phyloP scores from a whole-genome alignment of 2,113 vertebrate species.

The Apistogramma diplotaenia region DNA sequence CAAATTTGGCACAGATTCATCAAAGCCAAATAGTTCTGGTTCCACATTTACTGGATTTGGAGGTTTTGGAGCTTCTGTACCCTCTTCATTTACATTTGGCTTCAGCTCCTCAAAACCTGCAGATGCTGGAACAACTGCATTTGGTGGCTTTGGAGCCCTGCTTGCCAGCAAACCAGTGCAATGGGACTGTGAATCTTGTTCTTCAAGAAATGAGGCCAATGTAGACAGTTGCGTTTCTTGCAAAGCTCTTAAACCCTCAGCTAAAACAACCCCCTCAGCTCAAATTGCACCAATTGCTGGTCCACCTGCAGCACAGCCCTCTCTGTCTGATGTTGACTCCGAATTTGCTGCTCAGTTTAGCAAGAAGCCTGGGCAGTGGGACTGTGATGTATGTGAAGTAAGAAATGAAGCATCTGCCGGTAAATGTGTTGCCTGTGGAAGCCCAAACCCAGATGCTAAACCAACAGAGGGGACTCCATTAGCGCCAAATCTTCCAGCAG shows the following conservation, averaged over 20 bases:
- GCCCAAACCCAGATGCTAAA: conserved; percentile 43
- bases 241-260: conserved; percentile 45
- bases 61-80: conserved; percentile 60
- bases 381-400: conserved; percentile 78
- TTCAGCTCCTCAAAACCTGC: conserved; percentile 36
- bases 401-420: conserved; percentile 73
- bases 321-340: neutral
- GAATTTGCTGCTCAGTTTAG: conserved; percentile 75
- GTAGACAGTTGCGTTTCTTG: conserved; percentile 79
- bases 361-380: conserved; percentile 81
- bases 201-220: conserved; percentile 72
- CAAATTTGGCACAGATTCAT: conserved; percentile 76
- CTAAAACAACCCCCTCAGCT: conserved; percentile 3
- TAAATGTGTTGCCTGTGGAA: conserved; percentile 78
- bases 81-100: conserved; percentile 78
- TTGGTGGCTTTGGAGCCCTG: conserved; percentile 73
- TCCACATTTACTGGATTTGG: conserved; percentile 67
- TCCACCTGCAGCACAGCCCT: neutral
- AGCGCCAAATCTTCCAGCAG: neutral
- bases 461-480: neutral
- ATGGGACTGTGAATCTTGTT: conserved; percentile 82
- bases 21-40: conserved; percentile 39
- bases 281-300: neutral
- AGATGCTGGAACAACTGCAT: conserved; percentile 26
- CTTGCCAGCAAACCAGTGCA: conserved; percentile 73